phyloP scores from a whole-genome alignment of 2,113 vertebrate species.

The Pavo muticus region DNA sequence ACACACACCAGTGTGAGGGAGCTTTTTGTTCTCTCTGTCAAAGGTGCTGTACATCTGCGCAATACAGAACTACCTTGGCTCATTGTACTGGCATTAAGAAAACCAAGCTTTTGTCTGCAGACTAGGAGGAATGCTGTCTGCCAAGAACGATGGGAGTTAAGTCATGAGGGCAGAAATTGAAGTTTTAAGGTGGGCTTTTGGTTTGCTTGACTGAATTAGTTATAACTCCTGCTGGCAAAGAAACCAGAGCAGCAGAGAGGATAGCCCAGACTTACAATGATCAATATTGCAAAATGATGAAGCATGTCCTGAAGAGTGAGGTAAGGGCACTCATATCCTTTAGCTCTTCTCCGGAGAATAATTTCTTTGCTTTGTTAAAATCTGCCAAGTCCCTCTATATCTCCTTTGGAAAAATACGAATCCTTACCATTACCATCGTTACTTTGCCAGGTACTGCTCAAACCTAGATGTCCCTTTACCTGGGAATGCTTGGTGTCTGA shows the following conservation, averaged over 20 bases:
- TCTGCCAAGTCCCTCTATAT: neutral
- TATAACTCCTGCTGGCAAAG: neutral
- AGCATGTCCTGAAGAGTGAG: neutral
- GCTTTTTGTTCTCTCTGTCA: neutral
- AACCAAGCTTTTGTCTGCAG: neutral
- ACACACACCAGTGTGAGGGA: neutral
- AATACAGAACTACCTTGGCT: conserved; percentile 26
- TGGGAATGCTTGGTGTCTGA: neutral
- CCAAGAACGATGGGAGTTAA: neutral
- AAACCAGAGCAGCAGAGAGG: neutral
- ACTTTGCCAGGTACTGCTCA: neutral
- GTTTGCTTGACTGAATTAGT: neutral
- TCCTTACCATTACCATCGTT: neutral
- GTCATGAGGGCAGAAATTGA: neutral
- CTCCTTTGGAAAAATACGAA: neutral
- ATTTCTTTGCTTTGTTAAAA: neutral
- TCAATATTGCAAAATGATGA: neutral
- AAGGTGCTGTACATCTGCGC: neutral
- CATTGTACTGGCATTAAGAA: neutral
- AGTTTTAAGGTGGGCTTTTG: neutral
- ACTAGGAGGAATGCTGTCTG: neutral
- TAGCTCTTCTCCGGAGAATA: neutral
- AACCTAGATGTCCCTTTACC: neutral
- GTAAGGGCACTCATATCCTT: neutral
- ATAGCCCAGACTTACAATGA: neutral